Percentiles rank a stretch among this genome's conserved stretches.
Conservation (phyloP, 2,113 vertebrate genomes). For the Poecilia latipinna region DNA sequence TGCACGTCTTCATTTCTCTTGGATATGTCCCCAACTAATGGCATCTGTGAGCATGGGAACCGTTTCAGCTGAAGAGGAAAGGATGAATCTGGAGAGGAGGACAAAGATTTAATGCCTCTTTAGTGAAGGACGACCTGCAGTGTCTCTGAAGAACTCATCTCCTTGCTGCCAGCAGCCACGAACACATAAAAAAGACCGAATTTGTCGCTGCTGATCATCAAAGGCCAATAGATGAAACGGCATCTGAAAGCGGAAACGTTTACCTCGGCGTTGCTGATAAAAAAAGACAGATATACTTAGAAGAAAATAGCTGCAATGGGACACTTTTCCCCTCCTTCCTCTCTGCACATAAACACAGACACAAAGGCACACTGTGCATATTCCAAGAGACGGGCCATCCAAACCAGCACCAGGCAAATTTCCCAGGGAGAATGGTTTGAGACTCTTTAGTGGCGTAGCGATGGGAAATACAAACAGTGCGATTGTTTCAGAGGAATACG, state of each 20-base stretch:
- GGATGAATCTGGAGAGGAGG: slow-evolving; percentile 34
- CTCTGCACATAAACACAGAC: slow-evolving; percentile 32
- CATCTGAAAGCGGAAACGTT: slow-evolving; percentile 49
- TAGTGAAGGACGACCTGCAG: slow-evolving; percentile 34
- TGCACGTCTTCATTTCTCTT: slow-evolving; percentile 33
- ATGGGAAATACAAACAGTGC: slow-evolving; percentile 36
- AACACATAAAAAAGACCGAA: slow-evolving; percentile 17
- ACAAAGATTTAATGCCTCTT: slow-evolving; percentile 69
- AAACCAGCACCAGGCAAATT: slow-evolving; percentile 46
- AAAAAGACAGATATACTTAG: slow-evolving; percentile 41
- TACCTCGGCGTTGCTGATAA: slow-evolving; percentile 42
- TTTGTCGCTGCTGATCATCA: slow-evolving; percentile 5
- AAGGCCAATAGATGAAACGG: slow-evolving; percentile 19
- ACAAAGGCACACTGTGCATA: slow-evolving; percentile 15
- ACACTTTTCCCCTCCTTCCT: slow-evolving; percentile 27
- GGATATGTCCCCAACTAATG: slow-evolving; percentile 36
- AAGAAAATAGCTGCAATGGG: slow-evolving; percentile 8
- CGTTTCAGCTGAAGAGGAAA: slow-evolving; percentile 48
- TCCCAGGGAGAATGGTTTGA: slow-evolving; percentile 50
- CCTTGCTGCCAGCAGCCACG: not conserved
- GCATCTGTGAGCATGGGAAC: slow-evolving; percentile 54
- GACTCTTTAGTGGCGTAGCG: slow-evolving; percentile 33
- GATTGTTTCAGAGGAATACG: slow-evolving; percentile 44
- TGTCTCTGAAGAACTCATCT: slow-evolving; percentile 31
- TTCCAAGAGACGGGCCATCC: slow-evolving; percentile 42